phyloP scores from a whole-genome alignment of 2,113 vertebrate species.

The Gadus macrocephalus region DNA sequence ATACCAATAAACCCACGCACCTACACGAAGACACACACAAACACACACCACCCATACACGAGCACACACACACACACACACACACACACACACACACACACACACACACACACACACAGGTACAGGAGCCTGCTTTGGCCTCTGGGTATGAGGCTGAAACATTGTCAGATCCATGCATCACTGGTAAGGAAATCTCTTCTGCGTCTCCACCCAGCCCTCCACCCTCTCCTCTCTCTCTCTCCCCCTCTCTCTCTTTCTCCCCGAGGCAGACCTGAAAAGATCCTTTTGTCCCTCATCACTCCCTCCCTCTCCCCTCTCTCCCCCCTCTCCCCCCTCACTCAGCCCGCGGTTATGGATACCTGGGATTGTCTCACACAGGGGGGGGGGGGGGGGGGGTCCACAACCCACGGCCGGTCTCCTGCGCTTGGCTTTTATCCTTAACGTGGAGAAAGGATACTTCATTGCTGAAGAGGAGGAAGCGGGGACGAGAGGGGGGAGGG shows the following conservation, averaged over 20 bases:
- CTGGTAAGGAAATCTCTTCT: slow-evolving; percentile 71
- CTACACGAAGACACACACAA: background rate
- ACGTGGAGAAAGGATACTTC: slow-evolving; percentile 15
- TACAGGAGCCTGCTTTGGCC: slow-evolving; percentile 47
- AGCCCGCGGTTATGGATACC: slow-evolving; percentile 64
- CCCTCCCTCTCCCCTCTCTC: slow-evolving; percentile 23
- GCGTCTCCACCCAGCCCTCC: slow-evolving; percentile 28
- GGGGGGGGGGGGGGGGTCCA: slow-evolving; percentile 42
- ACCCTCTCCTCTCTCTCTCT: slow-evolving; percentile 41
- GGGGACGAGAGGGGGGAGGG: too few relatives aligned
- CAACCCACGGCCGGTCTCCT: slow-evolving; percentile 27
- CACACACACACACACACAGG: slow-evolving; percentile 24
- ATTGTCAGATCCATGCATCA: slow-evolving; percentile 76
- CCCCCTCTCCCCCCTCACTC: slow-evolving; percentile 30
- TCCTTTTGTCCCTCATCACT: slow-evolving; percentile 69
- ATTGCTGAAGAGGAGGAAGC: too few relatives aligned
- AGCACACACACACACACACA: slow-evolving; percentile 14
- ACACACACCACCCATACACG: slow-evolving; percentile 2
- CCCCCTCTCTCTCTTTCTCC: background rate
- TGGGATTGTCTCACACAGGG: slow-evolving; percentile 51
- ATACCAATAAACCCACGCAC: background rate
- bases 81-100: slow-evolving; percentile 31
- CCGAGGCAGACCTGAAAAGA: slow-evolving; percentile 69
- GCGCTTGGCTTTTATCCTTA: slow-evolving; percentile 30
- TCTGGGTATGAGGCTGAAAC: slow-evolving; percentile 59